Conservation (phyloP, 1,140 invertebrate genomes). For the Helicoverpa armigera region DNA sequence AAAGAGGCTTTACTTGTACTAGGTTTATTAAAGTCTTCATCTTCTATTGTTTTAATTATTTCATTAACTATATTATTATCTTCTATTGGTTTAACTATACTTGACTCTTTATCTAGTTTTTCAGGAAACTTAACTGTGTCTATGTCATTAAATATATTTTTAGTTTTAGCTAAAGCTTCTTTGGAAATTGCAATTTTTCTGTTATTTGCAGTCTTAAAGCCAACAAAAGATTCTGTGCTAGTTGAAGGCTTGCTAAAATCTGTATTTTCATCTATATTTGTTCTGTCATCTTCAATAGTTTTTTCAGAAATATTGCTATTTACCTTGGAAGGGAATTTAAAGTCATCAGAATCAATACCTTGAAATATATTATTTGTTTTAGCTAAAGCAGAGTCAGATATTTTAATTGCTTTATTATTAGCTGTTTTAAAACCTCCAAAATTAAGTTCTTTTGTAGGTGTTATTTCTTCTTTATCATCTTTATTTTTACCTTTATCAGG, state of each 20-base stretch:
- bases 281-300: no score
- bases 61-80: background rate
- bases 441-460: no score
- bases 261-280: background rate
- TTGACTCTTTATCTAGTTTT: slow-evolving; percentile 3
- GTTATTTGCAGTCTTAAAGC: slow-evolving; percentile 59
- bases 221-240: background rate
- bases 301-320: no score
- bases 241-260: background rate
- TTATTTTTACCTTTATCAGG: slow-evolving; percentile 50
- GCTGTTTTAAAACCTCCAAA: slow-evolving; percentile 50
- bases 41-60: background rate
- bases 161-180: slow-evolving; percentile 63
- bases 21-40: background rate
- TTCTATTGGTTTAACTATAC: background rate
- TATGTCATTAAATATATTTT: slow-evolving; percentile 52
- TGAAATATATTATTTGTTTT: slow-evolving; percentile 54
- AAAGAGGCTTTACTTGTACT: background rate
- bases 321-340: no score
- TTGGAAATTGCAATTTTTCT: slow-evolving; percentile 63
- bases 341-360: slow-evolving; percentile 49
- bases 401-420: slow-evolving; percentile 59
- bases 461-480: background rate
- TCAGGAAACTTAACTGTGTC: slow-evolving; percentile 58
- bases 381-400: slow-evolving; percentile 67